Evolutionary conservation across 2,888 invertebrate genomes (phyloP).

Genomic region (Agrotis ipsilon): DNA sequence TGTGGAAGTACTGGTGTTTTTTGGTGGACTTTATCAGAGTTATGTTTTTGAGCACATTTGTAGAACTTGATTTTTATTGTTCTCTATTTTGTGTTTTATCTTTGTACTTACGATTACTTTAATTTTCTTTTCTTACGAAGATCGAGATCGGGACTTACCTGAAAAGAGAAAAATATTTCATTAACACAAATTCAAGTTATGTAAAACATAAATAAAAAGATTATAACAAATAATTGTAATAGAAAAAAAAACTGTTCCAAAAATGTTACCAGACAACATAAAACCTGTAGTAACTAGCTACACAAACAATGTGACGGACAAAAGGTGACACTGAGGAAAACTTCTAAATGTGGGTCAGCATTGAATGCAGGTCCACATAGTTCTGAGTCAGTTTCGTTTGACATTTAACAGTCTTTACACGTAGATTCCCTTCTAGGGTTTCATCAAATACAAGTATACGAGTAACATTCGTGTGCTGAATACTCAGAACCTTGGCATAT

Average conservation of each 20-base stretch:
- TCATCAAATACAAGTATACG: slow-evolving; percentile 15
- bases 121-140: background rate
- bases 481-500: slow-evolving; percentile 1
- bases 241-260: background rate
- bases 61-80: background rate
- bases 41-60: slow-evolving; percentile 4
- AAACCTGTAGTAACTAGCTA: background rate
- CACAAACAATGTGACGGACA: slow-evolving; percentile 15
- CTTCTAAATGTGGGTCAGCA: slow-evolving; percentile 44
- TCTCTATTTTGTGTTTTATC: background rate
- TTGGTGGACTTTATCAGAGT: slow-evolving; percentile 9
- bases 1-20: slow-evolving; percentile 41
- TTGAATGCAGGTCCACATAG: slow-evolving; percentile 18
- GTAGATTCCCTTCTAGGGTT: slow-evolving; percentile 26
- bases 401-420: slow-evolving; percentile 29
- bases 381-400: slow-evolving; percentile 39
- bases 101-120: slow-evolving; percentile 32
- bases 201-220: background rate
- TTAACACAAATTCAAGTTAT: background rate
- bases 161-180: slow-evolving; percentile 46
- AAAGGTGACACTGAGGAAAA: slow-evolving; percentile 50
- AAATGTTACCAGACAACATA: background rate
- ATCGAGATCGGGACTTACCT: slow-evolving; percentile 57
- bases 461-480: slow-evolving; percentile 21
- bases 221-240: too few relatives aligned